Percentiles rank a stretch among this genome's conserved stretches.
Conservation (phyloP, 2,113 vertebrate species). For the Hemiscyllium ocellatum region DNA sequence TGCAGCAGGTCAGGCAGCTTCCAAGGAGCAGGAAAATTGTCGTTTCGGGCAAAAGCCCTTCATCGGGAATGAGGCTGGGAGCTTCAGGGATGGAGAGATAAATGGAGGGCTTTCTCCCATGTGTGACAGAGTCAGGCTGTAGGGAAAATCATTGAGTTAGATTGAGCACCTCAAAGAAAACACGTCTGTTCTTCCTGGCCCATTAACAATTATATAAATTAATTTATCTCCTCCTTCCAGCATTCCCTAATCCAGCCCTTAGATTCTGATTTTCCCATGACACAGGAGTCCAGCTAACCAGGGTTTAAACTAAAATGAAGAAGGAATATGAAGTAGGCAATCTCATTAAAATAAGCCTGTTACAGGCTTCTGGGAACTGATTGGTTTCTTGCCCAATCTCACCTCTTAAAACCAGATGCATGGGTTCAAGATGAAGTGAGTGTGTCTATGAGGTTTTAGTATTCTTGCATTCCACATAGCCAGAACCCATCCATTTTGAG, state of each 20-base stretch:
- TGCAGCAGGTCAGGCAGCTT: too few relatives aligned
- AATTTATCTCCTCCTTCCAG: neutral
- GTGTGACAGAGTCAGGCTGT: too few relatives aligned
- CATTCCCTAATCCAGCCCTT: neutral
- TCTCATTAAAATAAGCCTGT: neutral
- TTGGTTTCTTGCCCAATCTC: neutral
- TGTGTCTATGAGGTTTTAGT: neutral
- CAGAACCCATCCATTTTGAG: neutral
- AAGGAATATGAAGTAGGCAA: neutral
- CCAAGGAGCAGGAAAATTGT: too few relatives aligned
- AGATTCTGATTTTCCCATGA: neutral
- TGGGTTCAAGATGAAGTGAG: neutral
- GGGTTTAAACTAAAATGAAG: neutral
- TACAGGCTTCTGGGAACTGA: neutral
- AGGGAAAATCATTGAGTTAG: neutral
- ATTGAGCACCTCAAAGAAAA: neutral
- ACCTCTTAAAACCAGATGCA: too few relatives aligned
- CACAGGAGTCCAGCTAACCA: neutral
- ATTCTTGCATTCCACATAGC: neutral
- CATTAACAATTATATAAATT: neutral
- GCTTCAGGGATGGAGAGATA: too few relatives aligned
- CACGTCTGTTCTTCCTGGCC: neutral
- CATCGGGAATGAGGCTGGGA: too few relatives aligned
- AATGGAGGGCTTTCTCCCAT: too few relatives aligned
- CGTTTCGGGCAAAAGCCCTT: too few relatives aligned